Evolutionary conservation across 2,888 invertebrate genomes (phyloP), one percentile per base, ranked within the genome.

Genomic region (Drosophila fulvimacula): DNA sequence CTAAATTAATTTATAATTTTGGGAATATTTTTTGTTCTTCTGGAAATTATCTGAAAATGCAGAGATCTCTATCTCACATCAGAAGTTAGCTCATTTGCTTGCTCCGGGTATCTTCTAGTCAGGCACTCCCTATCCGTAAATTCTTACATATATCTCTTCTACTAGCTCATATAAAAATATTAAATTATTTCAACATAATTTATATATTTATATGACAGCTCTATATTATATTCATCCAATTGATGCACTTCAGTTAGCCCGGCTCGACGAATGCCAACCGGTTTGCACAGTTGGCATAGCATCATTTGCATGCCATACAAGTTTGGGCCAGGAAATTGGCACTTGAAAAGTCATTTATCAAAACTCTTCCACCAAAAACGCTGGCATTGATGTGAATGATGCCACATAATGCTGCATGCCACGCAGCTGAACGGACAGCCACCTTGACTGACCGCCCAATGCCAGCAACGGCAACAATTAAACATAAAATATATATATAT

Each of bases 341-440:
- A 79, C 84, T 82, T 63, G 65, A 72, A 55, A 46, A 63, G 62
- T 72, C 65, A 81, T 84, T 84, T 79, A 76, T 82, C 82, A 76
- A 73, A 73, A 66, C 60, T 76, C 69, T 68, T 58, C 36, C 58
- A 59, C 52, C 41, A 52, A 39, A 42, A 59, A 38, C 48, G 21
- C 42, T 53, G 52, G 44, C 59, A 55, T 52, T 71, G 79, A 81
- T 71, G 83, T 56, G 62, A 39, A 42, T 48, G 64, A 55, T 69
- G 77, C 69, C 67, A 46, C 64, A 64, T 27, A n/a, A 51, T 51
- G 64, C 19, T 51, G 64, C 64, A 64, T 32, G 64, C 36, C 11
- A n/a, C n/a, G 32, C 7, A 11, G 41, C 30, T 34, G 49, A 10
- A 24, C 24, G 44, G 24, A 44, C 38, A 17, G 38, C 27, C 41